Conservation (phyloP, 2,888 invertebrate species). For the Limnephilus rhombicus region DNA sequence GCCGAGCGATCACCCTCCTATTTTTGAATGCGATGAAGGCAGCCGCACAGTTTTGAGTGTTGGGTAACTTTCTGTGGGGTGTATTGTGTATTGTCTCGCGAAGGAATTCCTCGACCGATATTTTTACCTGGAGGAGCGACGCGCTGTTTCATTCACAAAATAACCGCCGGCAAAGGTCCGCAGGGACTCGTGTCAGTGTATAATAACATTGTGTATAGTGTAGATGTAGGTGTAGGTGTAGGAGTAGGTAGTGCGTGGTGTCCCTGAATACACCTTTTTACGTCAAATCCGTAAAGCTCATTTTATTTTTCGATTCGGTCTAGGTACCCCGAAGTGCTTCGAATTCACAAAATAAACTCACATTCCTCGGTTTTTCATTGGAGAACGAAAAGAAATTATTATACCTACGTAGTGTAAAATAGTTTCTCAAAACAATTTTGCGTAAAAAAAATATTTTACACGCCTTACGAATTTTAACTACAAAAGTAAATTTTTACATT, state of each 20-base stretch:
- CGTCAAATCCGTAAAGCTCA: conserved; percentile 49
- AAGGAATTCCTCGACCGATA: conserved; percentile 55
- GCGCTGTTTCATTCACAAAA: conserved; percentile 58
- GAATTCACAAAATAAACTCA: too few species aligned
- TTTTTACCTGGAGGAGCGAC: conserved; percentile 57
- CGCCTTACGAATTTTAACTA: background rate
- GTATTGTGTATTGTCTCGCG: conserved; percentile 60
- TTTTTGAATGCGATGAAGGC: conserved; percentile 58
- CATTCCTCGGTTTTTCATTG: background rate
- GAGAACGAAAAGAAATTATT: background rate
- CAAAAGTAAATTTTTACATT: background rate
- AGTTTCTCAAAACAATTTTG: background rate
- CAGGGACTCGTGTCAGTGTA: conserved; percentile 14
- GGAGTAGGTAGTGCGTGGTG: background rate
- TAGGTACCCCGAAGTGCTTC: background rate
- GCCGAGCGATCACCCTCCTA: conserved; percentile 52
- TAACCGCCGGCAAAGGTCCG: conserved; percentile 17
- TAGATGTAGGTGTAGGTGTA: too few species aligned
- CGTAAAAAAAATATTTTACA: too few species aligned
- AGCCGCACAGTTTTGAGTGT: conserved; percentile 61
- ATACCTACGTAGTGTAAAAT: background rate
- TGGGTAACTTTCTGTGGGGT: conserved; percentile 58
- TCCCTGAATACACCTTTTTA: conserved; percentile 41
- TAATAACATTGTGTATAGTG: background rate
- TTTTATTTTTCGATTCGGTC: conserved; percentile 24